Evolutionary conservation across 2,888 invertebrate genomes (phyloP).

Genomic region (Pachycephus smyrnensis): DNA sequence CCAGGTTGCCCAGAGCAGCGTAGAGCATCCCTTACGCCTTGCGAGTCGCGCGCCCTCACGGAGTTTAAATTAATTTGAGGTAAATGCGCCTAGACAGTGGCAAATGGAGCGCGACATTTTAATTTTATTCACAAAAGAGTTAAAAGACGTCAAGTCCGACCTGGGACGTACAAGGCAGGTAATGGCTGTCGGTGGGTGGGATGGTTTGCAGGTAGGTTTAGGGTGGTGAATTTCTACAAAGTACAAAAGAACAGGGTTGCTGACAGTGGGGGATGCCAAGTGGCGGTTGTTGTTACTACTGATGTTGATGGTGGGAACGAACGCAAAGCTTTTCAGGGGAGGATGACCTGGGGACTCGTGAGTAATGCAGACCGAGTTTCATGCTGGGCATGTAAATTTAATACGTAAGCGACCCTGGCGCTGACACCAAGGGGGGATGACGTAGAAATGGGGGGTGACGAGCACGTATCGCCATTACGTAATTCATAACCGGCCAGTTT

Average conservation of each 20-base stretch:
- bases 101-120: neutral
- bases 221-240: neutral
- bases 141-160: neutral
- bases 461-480: neutral
- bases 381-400: neutral
- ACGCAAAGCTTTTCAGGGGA: neutral
- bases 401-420: neutral
- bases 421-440: neutral
- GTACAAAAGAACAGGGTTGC: neutral
- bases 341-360: neutral
- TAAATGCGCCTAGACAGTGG: neutral
- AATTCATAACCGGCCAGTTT: neutral
- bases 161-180: neutral
- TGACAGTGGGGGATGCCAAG: neutral
- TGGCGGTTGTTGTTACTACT: neutral
- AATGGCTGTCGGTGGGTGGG: neutral
- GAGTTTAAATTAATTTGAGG: neutral
- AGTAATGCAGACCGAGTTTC: neutral
- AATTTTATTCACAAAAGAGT: slow-evolving; percentile 2
- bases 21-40: neutral
- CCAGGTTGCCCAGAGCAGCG: neutral
- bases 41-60: neutral
- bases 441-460: neutral
- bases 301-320: neutral
- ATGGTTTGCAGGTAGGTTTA: neutral